A percentile compares a stretch with the other conserved stretches of the same genome.
Conservation (phyloP, 2,797 vertebrate species). For the Amblyraja radiata region DNA sequence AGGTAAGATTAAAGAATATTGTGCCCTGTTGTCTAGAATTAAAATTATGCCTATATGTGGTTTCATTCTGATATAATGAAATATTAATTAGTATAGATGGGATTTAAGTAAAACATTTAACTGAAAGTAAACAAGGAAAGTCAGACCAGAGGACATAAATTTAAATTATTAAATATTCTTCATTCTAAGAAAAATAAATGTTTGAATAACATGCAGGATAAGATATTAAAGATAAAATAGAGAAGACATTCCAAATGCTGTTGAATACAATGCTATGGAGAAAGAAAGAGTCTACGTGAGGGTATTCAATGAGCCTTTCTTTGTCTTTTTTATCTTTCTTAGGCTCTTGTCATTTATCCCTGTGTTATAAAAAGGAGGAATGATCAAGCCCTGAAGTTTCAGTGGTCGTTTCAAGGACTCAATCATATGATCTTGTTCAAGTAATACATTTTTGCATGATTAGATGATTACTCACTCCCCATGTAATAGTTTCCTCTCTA, state of each 20-base stretch:
- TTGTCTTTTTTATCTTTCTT: background rate
- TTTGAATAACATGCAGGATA: background rate
- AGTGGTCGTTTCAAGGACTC: background rate
- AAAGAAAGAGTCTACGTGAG: background rate
- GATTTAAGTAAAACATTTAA: background rate
- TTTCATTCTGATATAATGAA: background rate
- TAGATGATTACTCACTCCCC: background rate
- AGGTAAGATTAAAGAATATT: background rate
- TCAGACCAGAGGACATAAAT: background rate
- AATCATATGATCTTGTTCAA: background rate
- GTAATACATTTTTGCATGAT: background rate
- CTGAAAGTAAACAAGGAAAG: background rate
- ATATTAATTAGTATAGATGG: background rate
- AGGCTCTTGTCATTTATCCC: background rate
- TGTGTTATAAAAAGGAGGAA: background rate
- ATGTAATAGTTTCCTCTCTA: background rate
- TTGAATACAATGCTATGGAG: background rate
- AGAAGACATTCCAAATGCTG: background rate
- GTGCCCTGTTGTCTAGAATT: background rate
- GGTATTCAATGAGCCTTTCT: background rate
- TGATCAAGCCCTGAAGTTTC: background rate
- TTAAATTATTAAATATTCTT: conserved; percentile 12
- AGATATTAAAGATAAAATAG: background rate
- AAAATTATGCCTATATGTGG: background rate
- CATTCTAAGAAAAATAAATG: background rate